Evolutionary conservation across 2,113 vertebrate genomes (phyloP).

Genomic region (Lepus timidus): DNA sequence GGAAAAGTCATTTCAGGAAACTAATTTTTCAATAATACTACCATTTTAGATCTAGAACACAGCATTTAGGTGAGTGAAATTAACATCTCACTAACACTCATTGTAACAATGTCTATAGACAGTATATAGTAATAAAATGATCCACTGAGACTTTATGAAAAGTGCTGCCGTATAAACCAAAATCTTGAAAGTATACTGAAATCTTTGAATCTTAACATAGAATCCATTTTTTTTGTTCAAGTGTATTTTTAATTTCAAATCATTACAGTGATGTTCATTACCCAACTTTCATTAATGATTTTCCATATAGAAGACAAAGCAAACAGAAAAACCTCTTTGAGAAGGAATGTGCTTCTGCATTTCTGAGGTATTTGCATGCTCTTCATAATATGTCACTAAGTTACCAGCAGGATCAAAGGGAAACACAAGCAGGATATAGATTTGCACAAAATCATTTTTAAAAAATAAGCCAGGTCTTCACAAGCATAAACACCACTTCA

Average conservation of each 20-base stretch:
- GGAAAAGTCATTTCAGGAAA: constrained; percentile 45
- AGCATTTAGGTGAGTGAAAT: constrained; percentile 62
- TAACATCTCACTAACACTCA: neutral
- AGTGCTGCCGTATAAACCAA: neutral
- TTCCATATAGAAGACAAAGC: neutral
- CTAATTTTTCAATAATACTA: constrained; percentile 69
- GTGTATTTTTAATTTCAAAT: neutral
- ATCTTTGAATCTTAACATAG: constrained; percentile 8
- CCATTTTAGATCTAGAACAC: constrained; percentile 3
- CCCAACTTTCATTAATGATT: constrained; percentile 1
- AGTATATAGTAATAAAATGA: constrained; percentile 42
- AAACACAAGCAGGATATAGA: neutral
- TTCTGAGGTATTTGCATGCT: neutral
- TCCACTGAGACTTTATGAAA: constrained; percentile 41
- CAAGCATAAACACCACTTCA: neutral
- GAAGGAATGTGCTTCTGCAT: neutral
- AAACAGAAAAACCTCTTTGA: neutral
- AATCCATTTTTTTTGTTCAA: constrained; percentile 17
- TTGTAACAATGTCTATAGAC: constrained; percentile 46
- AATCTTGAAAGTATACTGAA: neutral
- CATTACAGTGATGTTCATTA: neutral
- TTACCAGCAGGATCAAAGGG: neutral
- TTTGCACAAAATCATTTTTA: constrained; percentile 31
- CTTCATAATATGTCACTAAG: constrained; percentile 11
- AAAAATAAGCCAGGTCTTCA: constrained; percentile 45